A percentile compares a stretch with the other conserved stretches of the same genome.
Conservation (phyloP, 2,888 invertebrate species). For the Acheta domesticus region DNA sequence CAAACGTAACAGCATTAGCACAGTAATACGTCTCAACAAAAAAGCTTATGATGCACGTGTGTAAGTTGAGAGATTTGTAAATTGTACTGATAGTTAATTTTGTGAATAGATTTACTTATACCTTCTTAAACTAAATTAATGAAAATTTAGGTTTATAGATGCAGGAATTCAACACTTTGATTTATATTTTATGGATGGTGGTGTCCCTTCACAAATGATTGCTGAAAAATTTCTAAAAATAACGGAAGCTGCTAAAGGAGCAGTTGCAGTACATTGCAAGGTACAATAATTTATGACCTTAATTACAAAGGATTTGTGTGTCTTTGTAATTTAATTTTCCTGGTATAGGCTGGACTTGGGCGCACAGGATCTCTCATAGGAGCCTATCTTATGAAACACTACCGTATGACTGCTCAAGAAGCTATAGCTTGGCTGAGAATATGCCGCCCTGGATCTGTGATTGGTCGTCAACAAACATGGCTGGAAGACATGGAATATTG, state of each 20-base stretch:
- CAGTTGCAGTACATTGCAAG: slow-evolving; percentile 89
- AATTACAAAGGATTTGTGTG: slow-evolving; percentile 32
- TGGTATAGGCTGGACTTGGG: slow-evolving; percentile 78
- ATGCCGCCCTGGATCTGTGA: slow-evolving; percentile 83
- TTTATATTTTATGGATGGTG: slow-evolving; percentile 84
- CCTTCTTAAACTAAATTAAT: slow-evolving; percentile 34
- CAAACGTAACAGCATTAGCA: slow-evolving; percentile 70
- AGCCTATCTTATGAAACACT: slow-evolving; percentile 83
- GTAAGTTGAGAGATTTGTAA: slow-evolving; percentile 46
- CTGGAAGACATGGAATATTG: slow-evolving; percentile 47
- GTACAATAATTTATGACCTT: slow-evolving; percentile 47
- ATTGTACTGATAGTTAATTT: background rate
- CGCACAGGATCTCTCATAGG: slow-evolving; percentile 86
- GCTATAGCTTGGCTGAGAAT: slow-evolving; percentile 85
- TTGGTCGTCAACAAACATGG: slow-evolving; percentile 82
- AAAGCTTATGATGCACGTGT: slow-evolving; percentile 66
- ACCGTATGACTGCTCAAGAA: slow-evolving; percentile 74
- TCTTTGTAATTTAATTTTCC: background rate
- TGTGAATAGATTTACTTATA: background rate
- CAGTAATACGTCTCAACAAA: slow-evolving; percentile 81
- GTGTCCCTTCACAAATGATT: slow-evolving; percentile 75
- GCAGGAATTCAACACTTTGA: slow-evolving; percentile 83
- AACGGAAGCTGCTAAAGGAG: slow-evolving; percentile 69
- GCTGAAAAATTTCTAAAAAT: slow-evolving; percentile 76
- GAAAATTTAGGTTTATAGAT: slow-evolving; percentile 56